Evolutionary conservation across 2,113 vertebrate species (phyloP), one percentile per base, ranked within the genome.

Genomic region (Accipiter cooperii): DNA sequence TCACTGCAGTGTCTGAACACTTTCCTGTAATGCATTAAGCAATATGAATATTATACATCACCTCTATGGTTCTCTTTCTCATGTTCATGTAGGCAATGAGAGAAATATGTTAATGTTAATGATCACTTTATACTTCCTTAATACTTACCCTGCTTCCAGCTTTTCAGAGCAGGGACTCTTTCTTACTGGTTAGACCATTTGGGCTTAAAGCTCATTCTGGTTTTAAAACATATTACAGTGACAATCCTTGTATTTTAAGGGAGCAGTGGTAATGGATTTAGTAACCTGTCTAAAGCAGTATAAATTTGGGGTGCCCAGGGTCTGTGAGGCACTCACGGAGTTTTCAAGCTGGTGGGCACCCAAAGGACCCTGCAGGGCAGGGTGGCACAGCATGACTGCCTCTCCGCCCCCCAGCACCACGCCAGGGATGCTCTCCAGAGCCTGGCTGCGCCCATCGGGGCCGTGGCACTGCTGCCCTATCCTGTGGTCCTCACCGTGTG

Each of bases 31-130:
- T 13, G 4, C 77, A 83, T 92, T 94, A 95, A 94, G 87, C 66
- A 95, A 82, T 82, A 94, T 82, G 69, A 91, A 92, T 84, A 93
- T 92, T 95, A 92, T 93, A 84, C 46, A 87, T 96, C 87, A 92
- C 54, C 42, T 92, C 88, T 93, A 57, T 69, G 31, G 57, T 75
- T 96, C 80, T 79, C 58, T 76, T 89, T 58, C 90, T 92, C 90
- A 81, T 70, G 28, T 87, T 94, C 89, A 38, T 54, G 44, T 38
- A 87, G 52, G 74, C 25, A 20, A 75, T 75, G 52, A 84, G 61
- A 93, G 90, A 87, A 93, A 87, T 87, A 75, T 68, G 83, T 95
- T 92, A 92, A 75, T 64, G 83, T 95, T 92, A 93, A 96, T 58
- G 89, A 90, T 54, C 5, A 0, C 36, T 94, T 91, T 84, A 90